A percentile compares a stretch with the other conserved stretches of the same genome.
phyloP scores from a whole-genome alignment of 2,113 vertebrate genomes.

The Anarrhichthys ocellatus region DNA sequence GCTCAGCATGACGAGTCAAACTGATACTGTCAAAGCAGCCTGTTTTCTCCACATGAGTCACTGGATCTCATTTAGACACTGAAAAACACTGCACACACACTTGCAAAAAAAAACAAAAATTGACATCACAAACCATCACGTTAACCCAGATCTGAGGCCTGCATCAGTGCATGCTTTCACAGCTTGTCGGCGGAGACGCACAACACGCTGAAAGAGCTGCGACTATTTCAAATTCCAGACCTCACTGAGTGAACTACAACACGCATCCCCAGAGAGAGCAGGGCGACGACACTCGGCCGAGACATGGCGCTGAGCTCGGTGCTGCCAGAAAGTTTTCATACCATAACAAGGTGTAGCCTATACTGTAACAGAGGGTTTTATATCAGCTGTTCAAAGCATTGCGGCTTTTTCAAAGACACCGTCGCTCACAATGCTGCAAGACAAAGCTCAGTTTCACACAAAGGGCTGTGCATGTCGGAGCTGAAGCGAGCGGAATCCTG shows the following conservation, averaged over 20 bases:
- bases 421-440: conserved; percentile 39
- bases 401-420: conserved; percentile 30
- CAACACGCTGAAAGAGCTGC: background rate
- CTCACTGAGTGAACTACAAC: background rate
- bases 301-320: background rate
- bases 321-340: conserved; percentile 37
- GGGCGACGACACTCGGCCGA: background rate
- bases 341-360: conserved; percentile 29
- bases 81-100: conserved; percentile 52
- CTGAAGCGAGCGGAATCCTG: conserved; percentile 46
- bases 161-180: background rate
- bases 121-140: conserved; percentile 54
- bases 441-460: conserved; percentile 51
- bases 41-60: conserved; percentile 81
- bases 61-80: conserved; percentile 68
- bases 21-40: conserved; percentile 71
- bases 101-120: conserved; percentile 23
- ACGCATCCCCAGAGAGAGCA: background rate
- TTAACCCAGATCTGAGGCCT: conserved; percentile 25
- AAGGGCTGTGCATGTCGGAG: conserved; percentile 53
- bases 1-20: conserved; percentile 67
- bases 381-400: conserved; percentile 15
- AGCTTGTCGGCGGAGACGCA: background rate
- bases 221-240: conserved; percentile 4
- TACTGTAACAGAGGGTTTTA: conserved; percentile 11